Evolutionary conservation across 2,888 invertebrate species (phyloP), one percentile per base, ranked within the genome.

Genomic region (Notocelia uddmanniana): DNA sequence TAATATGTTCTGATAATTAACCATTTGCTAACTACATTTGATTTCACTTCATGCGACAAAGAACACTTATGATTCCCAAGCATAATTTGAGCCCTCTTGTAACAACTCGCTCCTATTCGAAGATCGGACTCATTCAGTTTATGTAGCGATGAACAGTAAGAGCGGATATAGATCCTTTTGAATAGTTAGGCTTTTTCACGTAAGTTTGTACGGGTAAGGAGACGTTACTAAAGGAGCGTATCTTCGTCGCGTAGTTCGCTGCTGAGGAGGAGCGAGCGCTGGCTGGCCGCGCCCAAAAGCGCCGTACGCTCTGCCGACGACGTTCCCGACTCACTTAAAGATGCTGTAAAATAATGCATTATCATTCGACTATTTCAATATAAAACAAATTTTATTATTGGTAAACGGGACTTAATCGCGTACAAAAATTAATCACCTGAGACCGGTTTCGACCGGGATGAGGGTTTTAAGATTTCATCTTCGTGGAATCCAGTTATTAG

Each of bases 161-260:
- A 0, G 15, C 13, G 15, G 3, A 41, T 15, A 0, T 41, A 15
- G n/a, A 15, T 41, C 15, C 15, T 11, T 41, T 41, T 15, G 15
- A 41, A 41, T 41, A 41, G 41, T 41, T 41, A 41, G 15, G 15
- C 8, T 15, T 9, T n/a, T 23, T n/a, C 34, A 10, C 5, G 9
- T 57, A 34, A 57, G 18, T 57, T n/a, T 8, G 55, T 55, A 34
- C 37, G 57, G 11, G 50, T 34, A 3, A 10, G 45, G 19, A 18
- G 34, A 2, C 9, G n/a, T 60, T 34, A 80, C 95, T 96, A 97
- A 79, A 97, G 96, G 67, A 97, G 94, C 15, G 97, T 97, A 81
- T 97, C 97, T 90, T 97, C 97, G 84, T 98, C 97, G 80, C 97
- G 95, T n/a, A 96, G 94, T 73, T 97, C 97, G 80, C 97, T 96